Conservation (phyloP, 2,888 invertebrate species). For the Andrena trimmerana region DNA sequence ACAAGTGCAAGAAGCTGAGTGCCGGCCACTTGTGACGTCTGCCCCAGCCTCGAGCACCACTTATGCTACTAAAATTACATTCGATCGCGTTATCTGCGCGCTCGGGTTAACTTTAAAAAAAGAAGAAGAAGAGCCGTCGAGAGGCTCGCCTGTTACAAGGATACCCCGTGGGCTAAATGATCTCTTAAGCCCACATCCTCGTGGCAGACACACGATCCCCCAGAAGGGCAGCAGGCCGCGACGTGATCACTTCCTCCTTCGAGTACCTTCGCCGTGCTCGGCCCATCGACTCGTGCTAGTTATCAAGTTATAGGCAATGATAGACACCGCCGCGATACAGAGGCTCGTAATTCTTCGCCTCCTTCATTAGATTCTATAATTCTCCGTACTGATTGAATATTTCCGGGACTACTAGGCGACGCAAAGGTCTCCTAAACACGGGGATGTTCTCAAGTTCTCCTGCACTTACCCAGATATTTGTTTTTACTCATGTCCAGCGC, state of each 20-base stretch:
- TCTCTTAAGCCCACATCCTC: constrained; percentile 73
- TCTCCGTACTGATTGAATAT: not conserved
- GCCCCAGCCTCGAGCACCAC: constrained; percentile 83
- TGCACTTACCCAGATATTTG: constrained; percentile 81
- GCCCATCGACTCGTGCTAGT: not conserved
- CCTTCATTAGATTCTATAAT: not conserved
- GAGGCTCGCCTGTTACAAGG: constrained; percentile 74
- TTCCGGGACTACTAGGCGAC: not conserved
- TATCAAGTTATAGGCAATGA: constrained; percentile 27
- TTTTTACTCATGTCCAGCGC: constrained; percentile 84
- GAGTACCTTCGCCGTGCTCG: constrained; percentile 1
- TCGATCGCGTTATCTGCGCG: constrained; percentile 83
- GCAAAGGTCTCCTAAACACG: not conserved
- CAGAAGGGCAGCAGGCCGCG: constrained; percentile 32
- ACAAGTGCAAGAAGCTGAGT: constrained; percentile 80
- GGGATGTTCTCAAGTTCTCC: not conserved
- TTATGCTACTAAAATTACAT: constrained; percentile 85
- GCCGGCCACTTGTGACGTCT: constrained; percentile 84
- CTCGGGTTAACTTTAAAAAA: constrained; percentile 81
- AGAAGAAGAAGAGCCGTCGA: constrained; percentile 72
- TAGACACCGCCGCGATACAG: not conserved
- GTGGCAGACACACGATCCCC: constrained; percentile 63
- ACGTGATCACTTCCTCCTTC: constrained; percentile 14
- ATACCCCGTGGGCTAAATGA: constrained; percentile 73
- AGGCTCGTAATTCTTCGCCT: not conserved